Conservation (phyloP, 2,113 vertebrate genomes). For the Alligator mississippiensis region DNA sequence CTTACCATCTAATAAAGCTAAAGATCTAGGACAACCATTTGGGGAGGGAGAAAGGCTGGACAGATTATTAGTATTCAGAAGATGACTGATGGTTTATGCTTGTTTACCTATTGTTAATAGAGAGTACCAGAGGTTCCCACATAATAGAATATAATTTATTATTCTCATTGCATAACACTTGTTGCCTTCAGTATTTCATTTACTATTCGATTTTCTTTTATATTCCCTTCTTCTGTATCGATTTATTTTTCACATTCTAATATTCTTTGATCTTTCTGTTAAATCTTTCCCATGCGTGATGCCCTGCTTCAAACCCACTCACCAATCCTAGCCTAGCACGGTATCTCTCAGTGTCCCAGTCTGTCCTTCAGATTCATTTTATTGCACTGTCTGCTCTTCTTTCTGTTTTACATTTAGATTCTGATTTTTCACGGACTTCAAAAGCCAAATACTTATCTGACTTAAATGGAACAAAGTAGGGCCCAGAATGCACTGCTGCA, state of each 20-base stretch:
- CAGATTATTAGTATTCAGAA: not conserved
- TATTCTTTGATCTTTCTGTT: not conserved
- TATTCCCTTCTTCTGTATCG: accelerated
- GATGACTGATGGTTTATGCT: not conserved
- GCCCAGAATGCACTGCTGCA: accelerated
- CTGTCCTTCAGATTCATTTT: not conserved
- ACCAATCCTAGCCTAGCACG: not conserved
- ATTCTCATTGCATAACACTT: not conserved
- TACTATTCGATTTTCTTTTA: not conserved
- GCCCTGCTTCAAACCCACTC: not conserved
- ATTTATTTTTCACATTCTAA: not conserved
- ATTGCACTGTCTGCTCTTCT: not conserved
- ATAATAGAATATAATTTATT: not conserved
- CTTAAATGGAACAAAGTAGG: not conserved
- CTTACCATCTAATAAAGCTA: not conserved
- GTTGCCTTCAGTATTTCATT: not conserved
- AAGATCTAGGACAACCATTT: not conserved
- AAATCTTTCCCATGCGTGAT: not conserved
- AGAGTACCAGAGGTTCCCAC: accelerated
- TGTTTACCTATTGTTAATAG: not conserved
- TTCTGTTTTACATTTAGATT: not conserved
- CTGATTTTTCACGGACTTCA: not conserved
- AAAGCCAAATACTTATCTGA: no score
- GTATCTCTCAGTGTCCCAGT: accelerated
- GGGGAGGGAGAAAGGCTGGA: not conserved